Evolutionary conservation across 2,113 vertebrate species (phyloP), one percentile per base, ranked within the genome.

Genomic region (Cyanoramphus novaezelandiae): DNA sequence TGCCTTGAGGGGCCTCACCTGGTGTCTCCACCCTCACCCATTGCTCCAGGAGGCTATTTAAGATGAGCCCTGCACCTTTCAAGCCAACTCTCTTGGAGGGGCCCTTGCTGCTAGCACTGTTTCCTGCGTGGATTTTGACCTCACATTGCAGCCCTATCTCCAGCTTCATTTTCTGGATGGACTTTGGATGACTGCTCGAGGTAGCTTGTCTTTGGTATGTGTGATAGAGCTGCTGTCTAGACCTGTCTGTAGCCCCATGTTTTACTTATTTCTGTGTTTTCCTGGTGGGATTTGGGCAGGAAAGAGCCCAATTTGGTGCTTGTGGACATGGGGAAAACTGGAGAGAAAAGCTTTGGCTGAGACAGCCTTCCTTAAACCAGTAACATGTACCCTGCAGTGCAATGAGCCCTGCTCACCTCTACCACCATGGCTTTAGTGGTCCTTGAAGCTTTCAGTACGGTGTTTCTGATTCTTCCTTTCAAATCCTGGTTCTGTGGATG

Each of bases 41-140:
- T 23, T 68, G 53, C 43, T 71, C 43, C 12, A 18, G 68, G 53
- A 72, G 5, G 4, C 23, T 7, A 27, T 78, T 78, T 81, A 75
- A 68, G 33, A 15, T 13, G 29, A 79, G n/a, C 8, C 17, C 43
- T 69, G 9, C 14, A 69, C 5, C 6, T 4, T 7, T 5, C 0
- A 2, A 6, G 3, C 2, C 5, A 46, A 3, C 0, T 76, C 10
- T 44, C 3, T 15, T 29, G 13, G 43, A 29, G 9, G 27, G 16
- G 5, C 7, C 0, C 0, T 2, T 33, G 15, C 10, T 68, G 46
- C 11, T 0, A 16, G 15, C 3, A 0, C 13, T 50, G 25, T 0
- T 1, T 52, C 20, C 20, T 68, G 33, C 6, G 2, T 57, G 28
- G 29, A 17, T 6, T 6, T 33, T 35, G 20, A 24, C 8, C 6